These are phyloP conservation scores for Stenopsyche tienmushanensis DNA, from an alignment of 1,140 invertebrate genomes.

Conservation along the genomic window DNA sequence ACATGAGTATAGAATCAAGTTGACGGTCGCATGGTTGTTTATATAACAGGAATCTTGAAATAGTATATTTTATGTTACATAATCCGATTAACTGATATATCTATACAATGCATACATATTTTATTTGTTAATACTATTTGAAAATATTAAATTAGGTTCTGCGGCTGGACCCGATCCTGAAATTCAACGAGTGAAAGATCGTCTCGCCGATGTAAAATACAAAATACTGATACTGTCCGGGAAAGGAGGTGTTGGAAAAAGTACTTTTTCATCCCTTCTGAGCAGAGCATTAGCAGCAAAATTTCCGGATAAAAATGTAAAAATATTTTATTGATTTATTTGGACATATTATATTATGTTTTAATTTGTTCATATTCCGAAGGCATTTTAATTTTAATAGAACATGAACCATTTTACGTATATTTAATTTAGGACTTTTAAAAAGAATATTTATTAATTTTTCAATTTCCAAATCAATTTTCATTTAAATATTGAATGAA, in stretches of 20 bases:
- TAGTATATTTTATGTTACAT: background rate
- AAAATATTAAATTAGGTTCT: slow-evolving; percentile 56
- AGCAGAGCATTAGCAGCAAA: slow-evolving; percentile 76
- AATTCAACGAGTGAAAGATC: slow-evolving; percentile 72
- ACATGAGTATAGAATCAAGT: too few species aligned
- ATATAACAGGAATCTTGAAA: background rate
- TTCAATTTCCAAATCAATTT: too few species aligned
- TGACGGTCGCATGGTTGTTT: too few species aligned
- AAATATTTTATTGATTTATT: slow-evolving; percentile 38
- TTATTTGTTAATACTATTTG: too few species aligned
- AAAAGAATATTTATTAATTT: too few species aligned
- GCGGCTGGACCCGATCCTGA: slow-evolving; percentile 74
- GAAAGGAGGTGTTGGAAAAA: slow-evolving; percentile 98
- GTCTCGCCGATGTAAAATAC: slow-evolving; percentile 77
- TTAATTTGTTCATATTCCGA: slow-evolving; percentile 2
- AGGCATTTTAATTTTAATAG: background rate
- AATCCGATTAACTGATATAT: background rate
- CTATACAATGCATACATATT: too few species aligned
- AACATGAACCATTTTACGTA: slow-evolving; percentile 1
- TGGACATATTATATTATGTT: slow-evolving; percentile 12
- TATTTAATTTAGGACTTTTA: too few species aligned
- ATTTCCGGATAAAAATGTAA: slow-evolving; percentile 70
- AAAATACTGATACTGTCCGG: slow-evolving; percentile 93
- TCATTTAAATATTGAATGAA: too few species aligned
- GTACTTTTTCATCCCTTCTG: slow-evolving; percentile 86